Base-by-base conservation (phyloP, 2,797 vertebrate genomes). In the Hoplostethus atlanticus region DNA sequence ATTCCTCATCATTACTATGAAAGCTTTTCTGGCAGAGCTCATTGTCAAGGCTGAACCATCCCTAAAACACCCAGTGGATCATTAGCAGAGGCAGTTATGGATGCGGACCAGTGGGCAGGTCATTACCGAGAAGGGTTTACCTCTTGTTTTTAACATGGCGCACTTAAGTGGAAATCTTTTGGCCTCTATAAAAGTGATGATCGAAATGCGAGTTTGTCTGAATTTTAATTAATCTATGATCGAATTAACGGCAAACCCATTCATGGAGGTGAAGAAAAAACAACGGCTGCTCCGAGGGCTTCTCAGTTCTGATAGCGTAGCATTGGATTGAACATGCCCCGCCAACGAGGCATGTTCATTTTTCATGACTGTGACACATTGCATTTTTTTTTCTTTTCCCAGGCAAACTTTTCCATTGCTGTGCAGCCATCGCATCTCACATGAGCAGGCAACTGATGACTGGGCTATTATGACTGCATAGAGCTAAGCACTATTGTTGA, bases 401-500 rank as follows among this genome's bases (percentile, higher is more conserved):
- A 15, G 69, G 30, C 62, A 83, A 81, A 83, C 61, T 77, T 74
- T 74, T 56, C 42, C 64, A 10, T 73, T 80, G 66, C 69, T 80
- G 51, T 44, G 65, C 74, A 84, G 70, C 53, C 84, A 81, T 68
- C 25, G 30, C 6, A 84, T 84, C 84, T 90, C 78, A 8, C 83
- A 68, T 91, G 79, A 92, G 83, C 67, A 79, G 80, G 59, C 76
- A 76, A 71, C 85, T 91, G 86, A 92, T 90, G 83, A 73, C 69
- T 84, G 70, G 80, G 84, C 84, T 81, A 81, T 91, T 92, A 90
- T 63, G 71, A 84, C 65, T 85, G 81, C 28, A 28, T 86, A 74
- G 64, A 80, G 83, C 89, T 90, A 89, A 93, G 89, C 85, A 85
- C 84, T 87, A 73, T 81, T 89, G 87, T 92, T 94, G 84, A 94